Evolutionary conservation across 2,888 invertebrate species (phyloP).

Genomic region (Tiliacea citrago): DNA sequence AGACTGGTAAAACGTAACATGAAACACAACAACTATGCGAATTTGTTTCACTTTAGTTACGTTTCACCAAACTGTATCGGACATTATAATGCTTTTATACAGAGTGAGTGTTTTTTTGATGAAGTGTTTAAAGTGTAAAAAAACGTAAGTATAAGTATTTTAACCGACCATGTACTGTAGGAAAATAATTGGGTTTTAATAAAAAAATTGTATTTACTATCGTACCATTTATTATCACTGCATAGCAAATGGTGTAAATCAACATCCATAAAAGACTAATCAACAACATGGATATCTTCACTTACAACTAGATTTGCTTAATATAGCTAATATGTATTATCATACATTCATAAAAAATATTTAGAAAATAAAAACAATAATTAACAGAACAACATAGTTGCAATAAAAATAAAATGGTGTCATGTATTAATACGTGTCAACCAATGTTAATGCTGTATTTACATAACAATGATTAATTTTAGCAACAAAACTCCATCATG

Average conservation of each 20-base stretch:
- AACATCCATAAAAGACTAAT: conserved; percentile 90
- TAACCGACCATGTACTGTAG: neutral
- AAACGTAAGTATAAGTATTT: neutral
- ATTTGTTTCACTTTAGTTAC: no score
- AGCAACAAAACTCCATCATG: conserved; percentile 75
- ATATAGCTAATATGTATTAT: conserved; percentile 80
- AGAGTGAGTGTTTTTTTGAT: neutral
- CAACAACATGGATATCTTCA: conserved; percentile 89
- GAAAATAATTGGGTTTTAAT: neutral
- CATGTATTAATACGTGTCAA: conserved; percentile 81
- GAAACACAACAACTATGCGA: no score
- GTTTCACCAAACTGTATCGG: neutral
- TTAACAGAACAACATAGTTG: conserved; percentile 80
- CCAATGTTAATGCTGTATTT: conserved; percentile 77
- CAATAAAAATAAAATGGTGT: conserved; percentile 85
- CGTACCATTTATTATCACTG: conserved; percentile 90
- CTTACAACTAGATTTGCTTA: conserved; percentile 82
- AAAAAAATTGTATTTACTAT: conserved; percentile 72
- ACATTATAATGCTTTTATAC: neutral
- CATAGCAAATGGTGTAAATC: conserved; percentile 90
- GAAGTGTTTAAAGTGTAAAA: neutral
- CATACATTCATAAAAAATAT: conserved; percentile 81
- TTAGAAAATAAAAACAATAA: conserved; percentile 80
- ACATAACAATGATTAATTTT: conserved; percentile 78
- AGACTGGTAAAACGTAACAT: no score